phyloP scores from a whole-genome alignment of 2,797 vertebrate genomes.

The Tenualosa ilisha region DNA sequence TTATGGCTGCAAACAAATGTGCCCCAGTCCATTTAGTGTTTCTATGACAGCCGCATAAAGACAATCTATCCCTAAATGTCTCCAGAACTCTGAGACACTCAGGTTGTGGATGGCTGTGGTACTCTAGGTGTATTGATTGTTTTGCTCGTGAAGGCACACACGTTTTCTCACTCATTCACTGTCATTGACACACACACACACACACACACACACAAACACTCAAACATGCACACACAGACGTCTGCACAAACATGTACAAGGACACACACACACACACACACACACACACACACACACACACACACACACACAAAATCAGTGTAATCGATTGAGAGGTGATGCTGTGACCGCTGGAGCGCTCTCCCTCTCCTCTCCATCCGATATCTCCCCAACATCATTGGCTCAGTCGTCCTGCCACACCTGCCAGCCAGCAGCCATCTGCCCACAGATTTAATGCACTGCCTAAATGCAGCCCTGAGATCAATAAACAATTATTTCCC shows the following conservation, averaged over 20 bases:
- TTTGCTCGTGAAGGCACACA: constrained; percentile 17
- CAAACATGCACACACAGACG: not conserved
- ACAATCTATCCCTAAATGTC: not conserved
- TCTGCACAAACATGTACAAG: not conserved
- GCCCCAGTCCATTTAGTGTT: not conserved
- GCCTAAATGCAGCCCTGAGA: constrained; percentile 57
- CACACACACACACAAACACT: not conserved
- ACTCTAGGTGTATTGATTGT: constrained; percentile 7
- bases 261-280: not conserved
- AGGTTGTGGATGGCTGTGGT: not conserved
- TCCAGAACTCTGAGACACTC: not conserved
- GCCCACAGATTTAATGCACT: constrained; percentile 59
- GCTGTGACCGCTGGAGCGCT: constrained; percentile 26
- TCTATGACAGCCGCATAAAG: constrained; percentile 13
- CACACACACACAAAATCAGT: constrained; percentile 9
- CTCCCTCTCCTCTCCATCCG: constrained; percentile 33
- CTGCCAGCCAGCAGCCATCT: constrained; percentile 52
- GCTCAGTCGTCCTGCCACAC: constrained; percentile 18
- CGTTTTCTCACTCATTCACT: constrained; percentile 18
- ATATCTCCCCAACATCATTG: constrained; percentile 53
- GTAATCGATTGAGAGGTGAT: constrained; percentile 24
- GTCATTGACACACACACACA: not conserved
- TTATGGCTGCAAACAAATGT: constrained; percentile 13
- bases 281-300: not conserved
- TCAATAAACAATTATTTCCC: constrained; percentile 62